Conservation (phyloP, 2,797 vertebrate genomes). For the Sebastes umbrosus region DNA sequence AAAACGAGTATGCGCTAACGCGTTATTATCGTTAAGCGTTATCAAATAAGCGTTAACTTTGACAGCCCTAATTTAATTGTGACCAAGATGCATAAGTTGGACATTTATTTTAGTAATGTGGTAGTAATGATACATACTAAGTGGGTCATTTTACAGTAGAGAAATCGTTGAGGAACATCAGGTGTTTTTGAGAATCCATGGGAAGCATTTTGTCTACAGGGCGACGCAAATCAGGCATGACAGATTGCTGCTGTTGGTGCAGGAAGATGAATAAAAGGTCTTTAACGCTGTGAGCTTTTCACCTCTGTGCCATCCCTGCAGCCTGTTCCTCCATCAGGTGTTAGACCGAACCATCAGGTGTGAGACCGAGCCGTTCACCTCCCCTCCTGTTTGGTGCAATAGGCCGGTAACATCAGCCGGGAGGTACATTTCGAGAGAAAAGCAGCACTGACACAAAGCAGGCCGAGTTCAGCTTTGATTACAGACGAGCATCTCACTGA, state of each 20-base stretch:
- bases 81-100: not conserved
- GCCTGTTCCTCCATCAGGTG: not conserved
- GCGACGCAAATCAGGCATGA: not conserved
- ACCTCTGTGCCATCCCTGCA: not conserved
- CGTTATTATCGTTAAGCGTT: too few species aligned
- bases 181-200: too few species aligned
- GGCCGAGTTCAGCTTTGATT: slow-evolving; percentile 23
- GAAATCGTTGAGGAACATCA: too few species aligned
- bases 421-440: not conserved
- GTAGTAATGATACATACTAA: too few species aligned
- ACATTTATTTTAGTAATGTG: not conserved
- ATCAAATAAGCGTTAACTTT: fast-evolving
- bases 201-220: not conserved
- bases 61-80: not conserved
- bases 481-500: not conserved
- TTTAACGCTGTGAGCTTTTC: not conserved
- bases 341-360: not conserved
- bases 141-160: too few species aligned
- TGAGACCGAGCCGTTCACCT: not conserved
- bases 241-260: not conserved
- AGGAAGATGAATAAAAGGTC: not conserved
- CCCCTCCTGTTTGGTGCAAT: not conserved
- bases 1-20: too few species aligned
- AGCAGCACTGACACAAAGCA: slow-evolving; percentile 8
- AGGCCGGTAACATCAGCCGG: slow-evolving; percentile 4